A percentile compares a stretch with the other conserved stretches of the same genome.
Evolutionary conservation across 2,113 vertebrate genomes (phyloP).

Genomic region (Apistogramma diplotaenia): DNA sequence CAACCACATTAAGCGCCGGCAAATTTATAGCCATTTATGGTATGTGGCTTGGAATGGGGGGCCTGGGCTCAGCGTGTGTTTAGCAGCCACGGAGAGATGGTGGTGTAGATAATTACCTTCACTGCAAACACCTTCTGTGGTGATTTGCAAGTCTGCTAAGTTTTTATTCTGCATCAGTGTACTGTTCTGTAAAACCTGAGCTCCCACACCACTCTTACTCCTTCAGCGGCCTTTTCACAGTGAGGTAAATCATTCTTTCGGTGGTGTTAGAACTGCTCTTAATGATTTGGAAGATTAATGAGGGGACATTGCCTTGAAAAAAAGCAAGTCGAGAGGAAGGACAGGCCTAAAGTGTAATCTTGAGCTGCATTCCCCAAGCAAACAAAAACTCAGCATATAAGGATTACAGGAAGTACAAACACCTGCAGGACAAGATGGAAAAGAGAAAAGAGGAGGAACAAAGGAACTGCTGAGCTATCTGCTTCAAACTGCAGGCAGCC

Average conservation of each 20-base stretch:
- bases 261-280: background rate
- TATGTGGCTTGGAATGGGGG: conserved; percentile 34
- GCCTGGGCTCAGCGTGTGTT: background rate
- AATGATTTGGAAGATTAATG: background rate
- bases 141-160: background rate
- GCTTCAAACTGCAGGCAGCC: background rate
- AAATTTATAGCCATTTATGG: conserved; percentile 67
- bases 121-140: background rate
- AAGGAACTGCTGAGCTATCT: conserved; percentile 3
- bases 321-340: background rate
- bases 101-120: conserved; percentile 4
- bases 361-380: background rate
- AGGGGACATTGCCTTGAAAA: background rate
- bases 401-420: conserved; percentile 10
- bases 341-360: background rate
- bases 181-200: background rate
- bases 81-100: background rate
- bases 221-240: background rate
- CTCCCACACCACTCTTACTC: background rate
- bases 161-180: background rate
- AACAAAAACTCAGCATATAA: background rate
- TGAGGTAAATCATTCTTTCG: background rate
- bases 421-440: conserved; percentile 5
- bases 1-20: conserved; percentile 44
- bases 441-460: background rate